Percentiles rank a stretch among this genome's conserved stretches.
phyloP scores from a whole-genome alignment of 1,140 invertebrate species.

The Chironomus tepperi region DNA sequence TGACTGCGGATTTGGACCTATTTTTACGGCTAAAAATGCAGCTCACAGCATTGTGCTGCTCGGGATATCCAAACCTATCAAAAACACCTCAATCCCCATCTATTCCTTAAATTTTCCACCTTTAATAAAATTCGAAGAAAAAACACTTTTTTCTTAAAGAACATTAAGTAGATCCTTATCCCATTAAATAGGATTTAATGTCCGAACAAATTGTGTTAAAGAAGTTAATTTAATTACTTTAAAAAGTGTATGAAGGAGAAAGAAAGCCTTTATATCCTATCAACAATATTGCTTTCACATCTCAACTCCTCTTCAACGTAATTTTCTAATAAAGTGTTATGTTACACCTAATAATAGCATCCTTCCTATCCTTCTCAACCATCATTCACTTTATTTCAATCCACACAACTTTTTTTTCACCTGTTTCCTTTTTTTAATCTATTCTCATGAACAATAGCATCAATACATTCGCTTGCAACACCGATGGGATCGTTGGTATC shows the following conservation, averaged over 20 bases:
- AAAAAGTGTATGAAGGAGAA: not conserved
- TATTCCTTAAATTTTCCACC: no score
- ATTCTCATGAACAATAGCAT: constrained; percentile 47
- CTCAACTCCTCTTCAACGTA: not conserved
- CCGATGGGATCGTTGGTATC: constrained; percentile 55
- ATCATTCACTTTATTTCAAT: not conserved
- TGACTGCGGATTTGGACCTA: no score
- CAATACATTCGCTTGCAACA: constrained; percentile 56
- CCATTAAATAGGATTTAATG: no score
- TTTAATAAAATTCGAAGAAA: no score
- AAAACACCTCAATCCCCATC: no score
- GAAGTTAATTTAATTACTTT: not conserved
- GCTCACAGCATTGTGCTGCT: no score
- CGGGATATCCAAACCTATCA: no score
- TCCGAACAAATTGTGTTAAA: not conserved
- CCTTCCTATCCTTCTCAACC: constrained; percentile 20
- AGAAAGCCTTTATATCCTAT: not conserved
- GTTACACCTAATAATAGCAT: not conserved
- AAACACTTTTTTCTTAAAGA: no score
- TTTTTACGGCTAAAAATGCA: no score
- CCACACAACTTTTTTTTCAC: constrained; percentile 22
- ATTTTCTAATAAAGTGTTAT: not conserved
- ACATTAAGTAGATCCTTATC: no score
- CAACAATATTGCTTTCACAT: not conserved
- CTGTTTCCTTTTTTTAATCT: constrained; percentile 16